Conservation (phyloP, 2,888 invertebrate species). For the Tyria jacobaeae region DNA sequence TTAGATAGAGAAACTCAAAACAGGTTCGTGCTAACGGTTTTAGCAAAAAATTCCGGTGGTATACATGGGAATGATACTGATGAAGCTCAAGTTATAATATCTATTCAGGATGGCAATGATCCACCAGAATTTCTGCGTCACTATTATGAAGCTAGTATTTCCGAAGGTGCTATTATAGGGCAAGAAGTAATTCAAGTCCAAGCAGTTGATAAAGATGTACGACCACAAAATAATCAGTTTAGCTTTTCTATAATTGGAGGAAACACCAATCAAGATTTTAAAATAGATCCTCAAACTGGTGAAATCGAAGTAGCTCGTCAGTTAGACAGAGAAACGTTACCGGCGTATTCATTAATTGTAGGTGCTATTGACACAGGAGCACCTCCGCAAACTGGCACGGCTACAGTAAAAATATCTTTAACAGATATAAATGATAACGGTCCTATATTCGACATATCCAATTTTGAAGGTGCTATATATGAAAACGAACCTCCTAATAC, state of each 20-base stretch:
- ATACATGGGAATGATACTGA: conserved; percentile 98
- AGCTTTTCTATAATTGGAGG: conserved; percentile 95
- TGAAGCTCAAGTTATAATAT: conserved; percentile 97
- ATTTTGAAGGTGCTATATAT: conserved; percentile 91
- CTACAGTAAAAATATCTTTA: conserved; percentile 92
- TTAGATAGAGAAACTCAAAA: conserved; percentile 96
- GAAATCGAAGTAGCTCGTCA: conserved; percentile 91
- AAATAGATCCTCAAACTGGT: conserved; percentile 94
- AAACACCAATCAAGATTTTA: conserved; percentile 93
- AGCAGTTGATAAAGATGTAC: conserved; percentile 96
- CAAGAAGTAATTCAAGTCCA: conserved; percentile 92
- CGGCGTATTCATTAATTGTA: conserved; percentile 91
- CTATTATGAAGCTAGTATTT: conserved; percentile 92
- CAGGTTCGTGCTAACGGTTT: conserved; percentile 94
- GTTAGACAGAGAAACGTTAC: conserved; percentile 93
- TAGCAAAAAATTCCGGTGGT: conserved; percentile 98
- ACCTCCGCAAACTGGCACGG: conserved; percentile 97
- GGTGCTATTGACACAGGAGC: conserved; percentile 96
- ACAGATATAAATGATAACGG: conserved; percentile 98
- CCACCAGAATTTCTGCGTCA: conserved; percentile 96
- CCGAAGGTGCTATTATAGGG: conserved; percentile 92
- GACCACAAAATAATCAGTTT: conserved; percentile 96
- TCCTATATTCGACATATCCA: conserved; percentile 91
- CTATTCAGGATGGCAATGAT: conserved; percentile 98
- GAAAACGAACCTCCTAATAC: conserved; percentile 96